Conservation (phyloP, 2,113 vertebrate species). For the Nansenia antarctica region DNA sequence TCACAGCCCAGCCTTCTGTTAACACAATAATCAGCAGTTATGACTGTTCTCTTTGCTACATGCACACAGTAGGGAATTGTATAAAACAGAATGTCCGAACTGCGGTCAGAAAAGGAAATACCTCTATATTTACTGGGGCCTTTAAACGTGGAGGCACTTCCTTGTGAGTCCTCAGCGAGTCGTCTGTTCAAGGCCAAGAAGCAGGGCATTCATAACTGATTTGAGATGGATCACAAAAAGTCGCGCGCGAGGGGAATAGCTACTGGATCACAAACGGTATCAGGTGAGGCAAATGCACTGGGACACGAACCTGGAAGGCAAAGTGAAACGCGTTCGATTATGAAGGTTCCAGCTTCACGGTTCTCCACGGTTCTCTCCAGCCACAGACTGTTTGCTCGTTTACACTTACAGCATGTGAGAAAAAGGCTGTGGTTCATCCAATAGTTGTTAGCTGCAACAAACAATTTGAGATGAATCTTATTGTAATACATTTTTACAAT, state of each 20-base stretch:
- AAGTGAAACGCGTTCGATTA: too few species aligned
- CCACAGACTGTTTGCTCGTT: too few species aligned
- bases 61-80: slow-evolving; percentile 26
- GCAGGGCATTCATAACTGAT: slow-evolving; percentile 12
- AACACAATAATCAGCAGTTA: slow-evolving; percentile 25
- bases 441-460: neutral
- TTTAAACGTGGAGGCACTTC: slow-evolving; percentile 19
- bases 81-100: slow-evolving; percentile 26
- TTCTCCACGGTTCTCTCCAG: too few species aligned
- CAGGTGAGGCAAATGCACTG: neutral
- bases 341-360: too few species aligned
- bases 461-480: neutral
- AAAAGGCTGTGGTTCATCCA: neutral
- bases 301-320: neutral
- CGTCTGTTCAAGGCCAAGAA: neutral
- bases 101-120: slow-evolving; percentile 39
- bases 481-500: too few species aligned
- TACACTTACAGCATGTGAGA: too few species aligned
- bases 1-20: slow-evolving; percentile 12
- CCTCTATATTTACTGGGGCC: slow-evolving; percentile 32
- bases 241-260: slow-evolving; percentile 10
- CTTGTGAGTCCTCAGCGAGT: slow-evolving; percentile 27
- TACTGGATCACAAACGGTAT: neutral
- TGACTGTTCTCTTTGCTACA: slow-evolving; percentile 5
- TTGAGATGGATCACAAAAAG: slow-evolving; percentile 18